Conservation (phyloP, 2,797 vertebrate species). For the Sebastes diaconus region DNA sequence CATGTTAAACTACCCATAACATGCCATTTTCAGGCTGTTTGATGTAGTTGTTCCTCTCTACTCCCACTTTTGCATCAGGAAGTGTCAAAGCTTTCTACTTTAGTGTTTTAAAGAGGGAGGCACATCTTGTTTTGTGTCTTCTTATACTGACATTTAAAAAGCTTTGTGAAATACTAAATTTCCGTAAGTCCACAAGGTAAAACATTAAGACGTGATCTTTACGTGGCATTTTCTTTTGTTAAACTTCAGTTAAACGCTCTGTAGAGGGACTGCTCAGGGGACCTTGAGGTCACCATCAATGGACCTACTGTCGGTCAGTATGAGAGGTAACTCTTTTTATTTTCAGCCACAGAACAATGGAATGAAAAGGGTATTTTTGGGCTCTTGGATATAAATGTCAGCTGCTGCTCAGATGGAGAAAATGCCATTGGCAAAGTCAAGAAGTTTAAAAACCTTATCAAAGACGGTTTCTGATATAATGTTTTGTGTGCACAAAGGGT, state of each 20-base stretch:
- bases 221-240: slow-evolving; percentile 60
- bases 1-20: background rate
- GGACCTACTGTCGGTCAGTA: slow-evolving; percentile 31
- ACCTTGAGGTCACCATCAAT: slow-evolving; percentile 59
- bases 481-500: slow-evolving; percentile 16
- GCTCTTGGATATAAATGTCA: slow-evolving; percentile 73
- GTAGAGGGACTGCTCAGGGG: slow-evolving; percentile 40
- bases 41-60: background rate
- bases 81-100: background rate
- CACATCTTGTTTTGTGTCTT: slow-evolving; percentile 10
- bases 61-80: background rate
- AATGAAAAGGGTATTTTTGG: slow-evolving; percentile 49
- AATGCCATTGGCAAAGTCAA: slow-evolving; percentile 60
- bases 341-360: slow-evolving; percentile 52
- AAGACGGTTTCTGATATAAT: slow-evolving; percentile 44
- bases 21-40: slow-evolving; percentile 13
- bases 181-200: slow-evolving; percentile 39
- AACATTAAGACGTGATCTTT: slow-evolving; percentile 57
- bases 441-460: slow-evolving; percentile 65
- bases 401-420: slow-evolving; percentile 51
- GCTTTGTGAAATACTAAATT: slow-evolving; percentile 38
- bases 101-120: slow-evolving; percentile 1
- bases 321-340: slow-evolving; percentile 44
- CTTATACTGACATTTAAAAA: slow-evolving; percentile 55
- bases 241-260: slow-evolving; percentile 48